phyloP scores from a whole-genome alignment of 2,797 vertebrate genomes.

The Trachurus trachurus region DNA sequence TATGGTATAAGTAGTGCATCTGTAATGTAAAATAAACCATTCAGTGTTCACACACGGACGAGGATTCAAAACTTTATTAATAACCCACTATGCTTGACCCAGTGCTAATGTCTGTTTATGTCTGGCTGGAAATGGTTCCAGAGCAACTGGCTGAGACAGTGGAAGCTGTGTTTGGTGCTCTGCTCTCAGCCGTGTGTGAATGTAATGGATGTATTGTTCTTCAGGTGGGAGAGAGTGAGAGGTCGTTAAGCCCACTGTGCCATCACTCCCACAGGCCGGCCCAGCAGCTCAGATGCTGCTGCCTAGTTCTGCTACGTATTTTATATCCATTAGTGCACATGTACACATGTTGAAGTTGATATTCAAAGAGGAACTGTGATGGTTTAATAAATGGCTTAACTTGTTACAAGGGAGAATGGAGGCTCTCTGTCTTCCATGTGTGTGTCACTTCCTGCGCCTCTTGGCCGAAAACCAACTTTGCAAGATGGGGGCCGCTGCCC shows the following conservation, averaged over 20 bases:
- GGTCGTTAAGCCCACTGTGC: conserved; percentile 36
- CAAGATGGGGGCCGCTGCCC: too few relatives aligned
- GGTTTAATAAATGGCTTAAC: too few relatives aligned
- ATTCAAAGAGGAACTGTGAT: neutral
- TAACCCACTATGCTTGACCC: neutral
- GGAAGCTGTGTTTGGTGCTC: conserved; percentile 4
- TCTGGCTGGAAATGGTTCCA: conserved; percentile 6
- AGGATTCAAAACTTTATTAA: neutral
- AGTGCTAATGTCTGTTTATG: neutral
- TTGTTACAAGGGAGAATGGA: too few relatives aligned
- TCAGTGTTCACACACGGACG: neutral
- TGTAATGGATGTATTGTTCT: conserved; percentile 53
- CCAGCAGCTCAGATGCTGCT: conserved; percentile 15
- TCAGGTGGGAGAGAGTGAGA: conserved; percentile 35
- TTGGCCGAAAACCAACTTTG: too few relatives aligned
- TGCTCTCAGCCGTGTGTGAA: conserved; percentile 28
- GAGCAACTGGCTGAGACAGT: neutral
- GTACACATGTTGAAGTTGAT: neutral
- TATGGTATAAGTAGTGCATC: neutral
- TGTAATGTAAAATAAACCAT: neutral
- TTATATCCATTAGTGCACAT: neutral
- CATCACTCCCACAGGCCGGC: conserved; percentile 26
- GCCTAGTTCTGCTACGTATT: neutral
- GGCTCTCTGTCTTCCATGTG: too few relatives aligned
- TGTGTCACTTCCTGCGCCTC: too few relatives aligned